Evolutionary conservation across 2,113 vertebrate genomes (phyloP).

Genomic region (Hucho hucho): DNA sequence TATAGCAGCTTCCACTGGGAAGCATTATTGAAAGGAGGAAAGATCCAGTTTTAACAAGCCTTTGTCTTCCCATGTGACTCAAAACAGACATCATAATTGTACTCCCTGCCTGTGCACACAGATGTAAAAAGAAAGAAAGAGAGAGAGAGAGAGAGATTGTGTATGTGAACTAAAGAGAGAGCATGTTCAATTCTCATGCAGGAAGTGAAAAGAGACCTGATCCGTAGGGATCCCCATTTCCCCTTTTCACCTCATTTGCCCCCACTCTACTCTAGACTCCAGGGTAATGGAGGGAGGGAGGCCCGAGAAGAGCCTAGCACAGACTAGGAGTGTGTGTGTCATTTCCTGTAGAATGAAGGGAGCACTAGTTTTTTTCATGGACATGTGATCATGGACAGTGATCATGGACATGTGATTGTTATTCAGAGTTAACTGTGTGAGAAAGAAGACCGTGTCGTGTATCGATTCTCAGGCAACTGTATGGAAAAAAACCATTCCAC

Average conservation of each 20-base stretch:
- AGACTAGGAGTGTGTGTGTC: slow-evolving; percentile 33
- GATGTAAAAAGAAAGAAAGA: slow-evolving; percentile 46
- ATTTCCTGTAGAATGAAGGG: slow-evolving; percentile 72
- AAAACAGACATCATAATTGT: slow-evolving; percentile 53
- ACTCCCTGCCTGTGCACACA: slow-evolving; percentile 24
- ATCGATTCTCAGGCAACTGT: slow-evolving; percentile 73
- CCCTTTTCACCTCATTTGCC: slow-evolving; percentile 37
- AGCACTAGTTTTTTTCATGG: slow-evolving; percentile 61
- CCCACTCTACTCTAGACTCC: slow-evolving; percentile 40
- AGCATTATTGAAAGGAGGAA: not conserved
- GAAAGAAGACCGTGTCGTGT: slow-evolving; percentile 51
- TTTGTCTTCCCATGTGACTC: slow-evolving; percentile 56
- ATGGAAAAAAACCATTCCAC: slow-evolving; percentile 69
- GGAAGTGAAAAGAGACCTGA: slow-evolving; percentile 66
- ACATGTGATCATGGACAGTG: slow-evolving; percentile 24
- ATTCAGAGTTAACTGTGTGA: slow-evolving; percentile 65
- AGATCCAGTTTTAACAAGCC: slow-evolving; percentile 3
- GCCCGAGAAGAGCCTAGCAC: slow-evolving; percentile 47
- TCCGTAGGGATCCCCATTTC: slow-evolving; percentile 66
- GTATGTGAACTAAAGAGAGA: slow-evolving; percentile 65
- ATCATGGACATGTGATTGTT: slow-evolving; percentile 54
- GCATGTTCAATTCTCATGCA: slow-evolving; percentile 59
- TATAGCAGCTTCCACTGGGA: not conserved
- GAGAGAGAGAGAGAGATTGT: slow-evolving; percentile 18
- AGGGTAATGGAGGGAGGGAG: slow-evolving; percentile 46